Base-by-base conservation (phyloP, 2,888 invertebrate species). In the Euphydryas editha region DNA sequence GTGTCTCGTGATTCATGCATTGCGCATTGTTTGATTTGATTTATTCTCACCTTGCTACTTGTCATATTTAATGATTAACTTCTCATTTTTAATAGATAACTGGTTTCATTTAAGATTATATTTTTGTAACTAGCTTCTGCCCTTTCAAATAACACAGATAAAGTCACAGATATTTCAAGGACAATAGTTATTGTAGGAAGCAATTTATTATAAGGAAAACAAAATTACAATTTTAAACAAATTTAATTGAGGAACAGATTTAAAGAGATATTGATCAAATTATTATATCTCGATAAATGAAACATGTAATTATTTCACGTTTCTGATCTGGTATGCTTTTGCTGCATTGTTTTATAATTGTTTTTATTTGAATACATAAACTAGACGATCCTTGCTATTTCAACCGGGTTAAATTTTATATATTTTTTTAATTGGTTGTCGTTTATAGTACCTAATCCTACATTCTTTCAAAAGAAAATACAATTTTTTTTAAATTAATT, bases 201-300 rank as follows among this genome's bases (percentile, higher is more conserved):
- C 24, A 15, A 51, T 51, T n/a, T 21, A 2, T 51, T 7, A 15
- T 51, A 24, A 15, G 7, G 1, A 24, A 21, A 18, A 39, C 13
- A 11, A 51, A 51, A n/a, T 24, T 8, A 51, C 21, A 15, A 1
- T 18, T 47, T 47, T 0, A 46, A 39, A 57, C 47, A 51, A 58
- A 49, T 58, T 63, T 59, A 58, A 58, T 64, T 64, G 58, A 58
- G 58, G 51, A 64, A 64, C 58, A 54, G 20, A 51, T 64, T 51
- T 20, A 58, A 58, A 64, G 49, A 59, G 42, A 59, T 64, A 64
- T 59, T 21, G 36, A 64, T 58, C 58, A 44, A 57, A 64, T 58
- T 36, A 51, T 62, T 57, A 51, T 62, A 57, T 57, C 49, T 15
- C 30, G 47, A 57, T 58, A 18, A 49, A 39, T 24, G 24, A 15